Conservation (phyloP, 2,113 vertebrate genomes). For the Callorhinus ursinus region DNA sequence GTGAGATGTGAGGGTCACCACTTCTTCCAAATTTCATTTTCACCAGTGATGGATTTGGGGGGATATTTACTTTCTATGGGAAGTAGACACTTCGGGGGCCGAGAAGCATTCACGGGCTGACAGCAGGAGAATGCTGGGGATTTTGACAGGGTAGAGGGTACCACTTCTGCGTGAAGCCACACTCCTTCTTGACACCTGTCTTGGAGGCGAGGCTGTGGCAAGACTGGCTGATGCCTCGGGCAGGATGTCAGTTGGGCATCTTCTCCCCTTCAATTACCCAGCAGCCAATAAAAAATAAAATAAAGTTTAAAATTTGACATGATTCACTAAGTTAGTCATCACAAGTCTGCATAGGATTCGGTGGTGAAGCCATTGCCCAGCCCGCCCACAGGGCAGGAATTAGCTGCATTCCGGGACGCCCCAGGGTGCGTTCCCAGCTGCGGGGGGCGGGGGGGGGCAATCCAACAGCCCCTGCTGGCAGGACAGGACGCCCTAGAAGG, state of each 20-base stretch:
- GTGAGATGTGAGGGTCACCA: not conserved
- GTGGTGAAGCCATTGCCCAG: not conserved
- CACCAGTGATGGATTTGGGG: not conserved
- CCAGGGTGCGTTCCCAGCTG: accelerated
- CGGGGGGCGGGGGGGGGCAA: not conserved
- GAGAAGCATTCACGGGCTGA: not conserved
- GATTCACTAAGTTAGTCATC: slow-evolving; percentile 68
- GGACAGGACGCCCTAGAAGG: accelerated
- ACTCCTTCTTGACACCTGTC: slow-evolving; percentile 56
- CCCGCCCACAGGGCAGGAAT: accelerated
- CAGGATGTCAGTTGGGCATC: slow-evolving; percentile 65
- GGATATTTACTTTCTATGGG: not conserved
- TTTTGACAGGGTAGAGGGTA: slow-evolving; percentile 40
- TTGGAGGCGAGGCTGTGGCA: not conserved
- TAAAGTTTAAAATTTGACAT: slow-evolving; percentile 57
- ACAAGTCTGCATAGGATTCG: slow-evolving; percentile 43
- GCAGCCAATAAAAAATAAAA: slow-evolving; percentile 74
- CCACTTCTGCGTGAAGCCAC: not conserved
- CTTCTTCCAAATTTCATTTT: not conserved
- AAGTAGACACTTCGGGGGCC: not conserved
- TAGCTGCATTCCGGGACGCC: not conserved
- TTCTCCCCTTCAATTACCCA: slow-evolving; percentile 68
- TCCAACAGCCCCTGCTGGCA: accelerated
- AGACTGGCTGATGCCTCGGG: slow-evolving; percentile 66
- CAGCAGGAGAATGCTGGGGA: not conserved